A percentile compares a stretch with the other conserved stretches of the same genome.
Evolutionary conservation across 2,113 vertebrate species (phyloP).

Genomic region (Oncorhynchus clarkii): DNA sequence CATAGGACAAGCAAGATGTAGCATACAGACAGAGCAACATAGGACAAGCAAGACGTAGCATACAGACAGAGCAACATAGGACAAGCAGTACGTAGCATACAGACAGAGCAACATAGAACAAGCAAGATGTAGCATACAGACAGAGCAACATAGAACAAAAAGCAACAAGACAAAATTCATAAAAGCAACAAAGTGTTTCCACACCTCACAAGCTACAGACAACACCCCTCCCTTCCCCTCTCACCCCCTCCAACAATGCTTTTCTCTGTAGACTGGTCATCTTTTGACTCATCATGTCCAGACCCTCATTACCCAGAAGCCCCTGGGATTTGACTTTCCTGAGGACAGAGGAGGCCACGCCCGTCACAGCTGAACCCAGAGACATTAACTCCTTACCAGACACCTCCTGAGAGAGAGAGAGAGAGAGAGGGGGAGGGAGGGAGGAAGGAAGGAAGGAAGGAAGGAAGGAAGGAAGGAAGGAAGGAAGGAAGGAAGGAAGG

Average conservation of each 20-base stretch:
- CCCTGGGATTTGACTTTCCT: slow-evolving; percentile 31
- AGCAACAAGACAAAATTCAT: no score
- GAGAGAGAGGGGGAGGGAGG: no score
- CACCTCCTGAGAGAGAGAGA: slow-evolving; percentile 12
- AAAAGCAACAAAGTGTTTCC: no score
- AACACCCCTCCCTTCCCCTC: slow-evolving; percentile 10
- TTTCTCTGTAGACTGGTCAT: slow-evolving; percentile 60
- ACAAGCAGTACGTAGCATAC: no score
- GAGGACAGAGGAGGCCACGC: slow-evolving; percentile 49
- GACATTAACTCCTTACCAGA: slow-evolving; percentile 38
- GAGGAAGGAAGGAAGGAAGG: neutral
- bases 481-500: neutral
- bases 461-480: neutral
- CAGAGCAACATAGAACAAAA: no score
- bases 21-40: no score
- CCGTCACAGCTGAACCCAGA: slow-evolving; percentile 44
- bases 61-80: no score
- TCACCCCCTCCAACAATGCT: slow-evolving; percentile 63
- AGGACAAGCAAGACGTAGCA: no score
- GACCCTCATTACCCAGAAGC: slow-evolving; percentile 38
- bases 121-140: no score
- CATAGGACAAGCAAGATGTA: no score
- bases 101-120: no score
- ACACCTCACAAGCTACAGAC: no score
- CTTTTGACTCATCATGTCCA: slow-evolving; percentile 44